Evolutionary conservation across 2,888 invertebrate species (phyloP).

Genomic region (Lasioglossum marginatum): DNA sequence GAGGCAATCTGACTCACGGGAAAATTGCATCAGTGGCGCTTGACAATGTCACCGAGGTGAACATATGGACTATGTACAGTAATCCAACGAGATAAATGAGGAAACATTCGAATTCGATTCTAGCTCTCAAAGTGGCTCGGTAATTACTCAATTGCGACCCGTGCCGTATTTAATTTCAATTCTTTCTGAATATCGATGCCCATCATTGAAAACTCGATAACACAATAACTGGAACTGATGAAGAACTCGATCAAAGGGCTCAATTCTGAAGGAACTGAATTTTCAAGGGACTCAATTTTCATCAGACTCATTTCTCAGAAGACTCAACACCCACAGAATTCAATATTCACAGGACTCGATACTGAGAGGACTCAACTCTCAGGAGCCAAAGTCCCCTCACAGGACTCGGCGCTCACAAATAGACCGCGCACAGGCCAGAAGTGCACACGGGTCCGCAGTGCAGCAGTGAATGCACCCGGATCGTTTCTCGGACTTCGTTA

Average conservation of each 20-base stretch:
- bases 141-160: neutral
- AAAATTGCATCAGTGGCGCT: conserved; percentile 29
- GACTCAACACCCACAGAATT: neutral
- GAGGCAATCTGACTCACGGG: conserved; percentile 47
- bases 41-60: neutral
- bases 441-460: neutral
- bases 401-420: neutral
- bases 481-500: neutral
- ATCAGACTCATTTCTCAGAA: neutral
- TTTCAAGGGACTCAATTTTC: neutral
- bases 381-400: neutral
- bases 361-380: neutral
- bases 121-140: neutral
- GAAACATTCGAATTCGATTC: neutral
- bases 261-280: neutral
- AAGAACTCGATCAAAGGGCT: no score
- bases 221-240: no score
- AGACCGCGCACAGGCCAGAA: neutral
- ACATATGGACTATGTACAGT: neutral
- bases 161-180: neutral
- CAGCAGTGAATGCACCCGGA: neutral
- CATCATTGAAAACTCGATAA: neutral
- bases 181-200: neutral
- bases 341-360: neutral
- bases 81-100: neutral